Percentiles rank a stretch among this genome's conserved stretches.
These are phyloP conservation scores for Lithophane semibrunnea DNA, from an alignment of 2,888 invertebrate species.

Conservation along the genomic window DNA sequence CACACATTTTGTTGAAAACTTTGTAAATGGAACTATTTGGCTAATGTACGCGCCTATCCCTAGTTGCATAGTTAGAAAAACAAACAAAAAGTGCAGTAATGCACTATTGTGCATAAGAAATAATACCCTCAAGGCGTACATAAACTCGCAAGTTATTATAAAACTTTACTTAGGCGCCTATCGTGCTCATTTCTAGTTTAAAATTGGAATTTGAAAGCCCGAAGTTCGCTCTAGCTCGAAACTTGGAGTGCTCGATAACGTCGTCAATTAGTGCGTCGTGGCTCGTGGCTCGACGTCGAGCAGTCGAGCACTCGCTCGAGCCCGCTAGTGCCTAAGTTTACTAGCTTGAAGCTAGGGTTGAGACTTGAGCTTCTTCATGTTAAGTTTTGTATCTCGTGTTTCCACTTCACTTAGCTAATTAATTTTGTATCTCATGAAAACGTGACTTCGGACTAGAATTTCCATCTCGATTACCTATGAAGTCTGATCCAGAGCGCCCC, in stretches of 20 bases:
- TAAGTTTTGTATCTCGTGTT: slow-evolving; percentile 31
- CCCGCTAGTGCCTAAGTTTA: slow-evolving; percentile 64
- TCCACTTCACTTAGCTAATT: slow-evolving; percentile 13
- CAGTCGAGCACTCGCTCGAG: slow-evolving; percentile 65
- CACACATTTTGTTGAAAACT: slow-evolving; percentile 8
- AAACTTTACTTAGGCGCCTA: slow-evolving; percentile 77
- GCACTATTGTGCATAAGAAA: slow-evolving; percentile 56
- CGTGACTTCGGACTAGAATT: neutral
- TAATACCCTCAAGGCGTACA: slow-evolving; percentile 57
- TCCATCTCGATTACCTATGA: neutral
- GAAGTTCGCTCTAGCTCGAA: slow-evolving; percentile 79
- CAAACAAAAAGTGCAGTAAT: neutral
- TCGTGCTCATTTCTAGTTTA: slow-evolving; percentile 81
- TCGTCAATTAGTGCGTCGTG: slow-evolving; percentile 86
- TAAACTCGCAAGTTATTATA: slow-evolving; percentile 75
- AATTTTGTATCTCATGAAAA: neutral
- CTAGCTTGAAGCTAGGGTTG: slow-evolving; percentile 63
- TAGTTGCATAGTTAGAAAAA: neutral
- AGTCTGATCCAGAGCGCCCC: neutral
- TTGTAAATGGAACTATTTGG: neutral
- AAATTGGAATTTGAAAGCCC: slow-evolving; percentile 83
- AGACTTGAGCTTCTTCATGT: slow-evolving; percentile 38
- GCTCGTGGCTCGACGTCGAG: slow-evolving; percentile 68
- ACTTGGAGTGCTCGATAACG: slow-evolving; percentile 83
- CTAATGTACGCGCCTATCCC: neutral